phyloP scores from a whole-genome alignment of 2,113 vertebrate species.

The Pelecanoides urinatrix region DNA sequence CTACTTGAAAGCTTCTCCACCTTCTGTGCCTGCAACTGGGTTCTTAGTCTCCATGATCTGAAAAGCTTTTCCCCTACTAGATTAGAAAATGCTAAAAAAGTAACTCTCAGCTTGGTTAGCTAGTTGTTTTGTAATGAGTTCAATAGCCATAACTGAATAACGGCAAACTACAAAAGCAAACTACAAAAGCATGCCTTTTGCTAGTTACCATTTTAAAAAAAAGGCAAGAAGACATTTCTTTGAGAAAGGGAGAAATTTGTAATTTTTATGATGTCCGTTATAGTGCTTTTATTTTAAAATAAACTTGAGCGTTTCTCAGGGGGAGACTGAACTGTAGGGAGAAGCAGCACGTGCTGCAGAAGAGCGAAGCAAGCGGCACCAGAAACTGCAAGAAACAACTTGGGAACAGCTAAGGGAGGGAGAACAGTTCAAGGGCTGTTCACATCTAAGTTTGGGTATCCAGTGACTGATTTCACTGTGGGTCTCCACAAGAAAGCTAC shows the following conservation, averaged over 20 bases:
- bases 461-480: fast-evolving
- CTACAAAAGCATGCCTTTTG: neutral
- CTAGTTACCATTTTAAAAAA: neutral
- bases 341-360: fast-evolving
- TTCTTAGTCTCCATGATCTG: neutral
- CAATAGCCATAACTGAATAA: neutral
- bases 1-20: neutral
- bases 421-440: neutral
- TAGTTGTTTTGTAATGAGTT: neutral
- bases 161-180: neutral
- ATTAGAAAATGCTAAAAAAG: neutral
- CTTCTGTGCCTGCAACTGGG: neutral
- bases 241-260: neutral
- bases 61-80: neutral
- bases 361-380: neutral
- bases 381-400: neutral
- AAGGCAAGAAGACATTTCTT: neutral
- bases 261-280: neutral
- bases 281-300: neutral
- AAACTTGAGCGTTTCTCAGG: neutral
- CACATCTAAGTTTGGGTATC: neutral
- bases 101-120: neutral
- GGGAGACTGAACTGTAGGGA: neutral
- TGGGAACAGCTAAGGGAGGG: neutral
- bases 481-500: neutral